Conservation (phyloP, 2,113 vertebrate genomes). For the Ceyx margarethae region DNA sequence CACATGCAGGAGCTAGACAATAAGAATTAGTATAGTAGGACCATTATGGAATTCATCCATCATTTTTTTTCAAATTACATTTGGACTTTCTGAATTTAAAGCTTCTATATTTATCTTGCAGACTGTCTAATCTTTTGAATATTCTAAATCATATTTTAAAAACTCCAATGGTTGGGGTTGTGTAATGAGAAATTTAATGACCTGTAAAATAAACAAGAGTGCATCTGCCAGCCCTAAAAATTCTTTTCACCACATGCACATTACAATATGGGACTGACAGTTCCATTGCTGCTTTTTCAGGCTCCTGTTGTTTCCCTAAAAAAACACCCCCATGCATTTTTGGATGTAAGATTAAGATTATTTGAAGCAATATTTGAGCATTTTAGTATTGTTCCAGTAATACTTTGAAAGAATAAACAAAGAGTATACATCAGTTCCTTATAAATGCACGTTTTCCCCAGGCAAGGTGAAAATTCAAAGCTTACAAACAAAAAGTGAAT, state of each 20-base stretch:
- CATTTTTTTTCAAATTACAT: not conserved
- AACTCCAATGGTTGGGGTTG: slow-evolving; percentile 58
- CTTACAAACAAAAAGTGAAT: not conserved
- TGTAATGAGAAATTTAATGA: slow-evolving; percentile 70
- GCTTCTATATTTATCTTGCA: slow-evolving; percentile 29
- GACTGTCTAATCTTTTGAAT: slow-evolving; percentile 31
- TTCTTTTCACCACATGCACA: not conserved
- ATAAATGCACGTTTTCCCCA: not conserved
- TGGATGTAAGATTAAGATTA: not conserved
- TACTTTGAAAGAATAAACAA: not conserved
- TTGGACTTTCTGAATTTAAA: slow-evolving; percentile 24
- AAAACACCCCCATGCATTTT: not conserved
- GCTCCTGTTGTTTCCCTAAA: not conserved
- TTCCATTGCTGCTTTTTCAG: not conserved
- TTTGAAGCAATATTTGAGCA: too few relatives aligned
- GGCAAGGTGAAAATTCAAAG: not conserved
- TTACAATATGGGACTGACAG: not conserved
- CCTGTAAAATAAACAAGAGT: slow-evolving; percentile 47
- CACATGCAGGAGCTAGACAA: not conserved
- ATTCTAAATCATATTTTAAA: slow-evolving; percentile 58
- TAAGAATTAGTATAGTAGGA: not conserved
- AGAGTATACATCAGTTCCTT: not conserved
- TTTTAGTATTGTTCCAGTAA: not conserved
- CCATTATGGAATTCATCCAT: not conserved
- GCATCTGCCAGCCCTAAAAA: slow-evolving; percentile 56